Evolutionary conservation across 2,888 invertebrate species (phyloP), one percentile per base, ranked within the genome.

Genomic region (Norana najaformis): DNA sequence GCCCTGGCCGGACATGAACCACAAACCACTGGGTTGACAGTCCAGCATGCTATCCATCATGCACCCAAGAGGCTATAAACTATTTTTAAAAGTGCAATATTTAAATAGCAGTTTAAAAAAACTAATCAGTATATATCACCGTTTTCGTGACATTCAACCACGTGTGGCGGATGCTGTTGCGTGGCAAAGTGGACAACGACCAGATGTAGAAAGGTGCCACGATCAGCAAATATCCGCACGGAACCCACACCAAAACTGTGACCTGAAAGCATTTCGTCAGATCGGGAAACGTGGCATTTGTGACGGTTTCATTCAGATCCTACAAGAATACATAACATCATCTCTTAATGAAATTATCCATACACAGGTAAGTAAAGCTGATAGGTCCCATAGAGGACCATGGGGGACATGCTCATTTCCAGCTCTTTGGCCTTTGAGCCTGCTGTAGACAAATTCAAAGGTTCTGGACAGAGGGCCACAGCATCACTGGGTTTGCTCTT

Each of bases 241-340:
- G 98, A 69, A 96, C 95, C 98, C 98, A 98, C 89, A 98, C 96
- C 53, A 99, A 95, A 2, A 97, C 97, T 0, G 98, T 98, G 95
- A 97, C 97, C 95, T 98, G 97, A 95, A 99, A 98, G 95, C 99
- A 99, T 94, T 96, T 96, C 91, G 98, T 97, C 92, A 99, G 96
- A 94, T 98, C 97, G 88, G 98, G 99, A 95, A 97, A 96, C 16
- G 96, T 93, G 37, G 47, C 34, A 34, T 85, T 85, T 35, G 85
- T 0, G 35, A 18, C 18, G 18, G 36, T 85, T 23, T 85, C 85
- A 14, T 85, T 85, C 23, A 37, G 37, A 23, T 85, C 85, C 85
- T 85, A 14, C 5, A 85, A 85, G 8, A 85, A 85, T 16, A 69
- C 30, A 69, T n/a, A 69, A 69, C 0, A 8, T 47, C 23, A n/a